A percentile compares a stretch with the other conserved stretches of the same genome.
These are phyloP conservation scores for Drosophila mayri DNA, from an alignment of 1,140 invertebrate genomes.

Conservation along the genomic window DNA sequence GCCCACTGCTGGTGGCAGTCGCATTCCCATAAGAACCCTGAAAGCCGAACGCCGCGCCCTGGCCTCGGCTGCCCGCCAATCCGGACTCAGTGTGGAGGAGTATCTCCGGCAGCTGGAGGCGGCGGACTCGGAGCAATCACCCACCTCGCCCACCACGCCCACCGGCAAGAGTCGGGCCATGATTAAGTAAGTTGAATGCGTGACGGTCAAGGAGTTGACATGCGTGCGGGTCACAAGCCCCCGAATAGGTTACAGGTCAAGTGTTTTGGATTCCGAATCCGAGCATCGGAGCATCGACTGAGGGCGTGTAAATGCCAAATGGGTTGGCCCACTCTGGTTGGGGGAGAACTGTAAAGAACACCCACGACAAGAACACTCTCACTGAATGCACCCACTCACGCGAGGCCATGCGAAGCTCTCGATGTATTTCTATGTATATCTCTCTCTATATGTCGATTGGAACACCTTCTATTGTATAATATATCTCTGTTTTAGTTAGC, in stretches of 20 bases:
- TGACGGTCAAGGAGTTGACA: conserved; percentile 69
- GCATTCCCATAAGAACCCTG: conserved; percentile 82
- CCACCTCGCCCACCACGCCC: conserved; percentile 37
- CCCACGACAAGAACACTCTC: conserved; percentile 32
- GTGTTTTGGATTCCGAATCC: conserved; percentile 3
- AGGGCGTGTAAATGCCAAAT: conserved; percentile 47
- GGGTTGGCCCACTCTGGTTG: conserved; percentile 19
- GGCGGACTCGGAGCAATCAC: conserved; percentile 24
- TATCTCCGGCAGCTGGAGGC: conserved; percentile 55
- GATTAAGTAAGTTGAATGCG: conserved; percentile 80
- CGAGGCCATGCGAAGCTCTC: conserved; percentile 24
- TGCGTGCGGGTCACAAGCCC: conserved; percentile 16
- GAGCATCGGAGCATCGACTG: conserved; percentile 15
- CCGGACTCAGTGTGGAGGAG: conserved; percentile 61
- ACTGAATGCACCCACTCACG: conserved; percentile 42
- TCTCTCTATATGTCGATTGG: conserved; percentile 44
- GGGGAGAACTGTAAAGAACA: conserved; percentile 32
- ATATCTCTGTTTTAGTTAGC: conserved; percentile 54
- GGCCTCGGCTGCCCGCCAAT: conserved; percentile 66
- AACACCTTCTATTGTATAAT: conserved; percentile 59
- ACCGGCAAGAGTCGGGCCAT: conserved; percentile 91
- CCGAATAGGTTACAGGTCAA: conserved; percentile 59
- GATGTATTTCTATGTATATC: conserved; percentile 42
- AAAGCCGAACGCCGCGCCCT: conserved; percentile 80
- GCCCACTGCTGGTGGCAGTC: conserved; percentile 62